Evolutionary conservation across 1,140 invertebrate genomes (phyloP).

Genomic region (Zophobas morio): DNA sequence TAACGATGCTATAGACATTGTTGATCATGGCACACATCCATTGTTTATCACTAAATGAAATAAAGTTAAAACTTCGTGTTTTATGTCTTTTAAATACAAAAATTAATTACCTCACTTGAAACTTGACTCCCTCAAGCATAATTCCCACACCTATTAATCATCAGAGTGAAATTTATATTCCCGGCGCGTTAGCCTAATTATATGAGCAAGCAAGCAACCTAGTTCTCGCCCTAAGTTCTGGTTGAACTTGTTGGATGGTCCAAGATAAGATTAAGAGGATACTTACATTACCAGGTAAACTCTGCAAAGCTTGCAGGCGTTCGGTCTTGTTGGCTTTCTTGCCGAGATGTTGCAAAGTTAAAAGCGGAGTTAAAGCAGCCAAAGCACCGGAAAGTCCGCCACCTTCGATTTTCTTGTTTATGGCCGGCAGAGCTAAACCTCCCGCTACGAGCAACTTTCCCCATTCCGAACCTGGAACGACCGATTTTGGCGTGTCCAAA

Average conservation of each 20-base stretch:
- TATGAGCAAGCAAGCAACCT: background rate
- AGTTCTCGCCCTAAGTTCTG: background rate
- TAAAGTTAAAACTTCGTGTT: background rate
- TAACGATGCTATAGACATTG: too few relatives aligned
- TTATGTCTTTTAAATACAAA: background rate
- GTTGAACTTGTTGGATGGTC: background rate
- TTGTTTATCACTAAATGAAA: too few relatives aligned
- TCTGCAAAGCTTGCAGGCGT: slow-evolving; percentile 68
- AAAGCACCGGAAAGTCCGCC: slow-evolving; percentile 64
- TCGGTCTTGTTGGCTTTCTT: slow-evolving; percentile 67
- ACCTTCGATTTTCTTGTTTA: slow-evolving; percentile 59
- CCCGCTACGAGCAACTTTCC: slow-evolving; percentile 74
- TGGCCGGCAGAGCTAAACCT: slow-evolving; percentile 72
- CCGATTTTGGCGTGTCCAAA: slow-evolving; percentile 73
- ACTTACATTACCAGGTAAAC: slow-evolving; percentile 70
- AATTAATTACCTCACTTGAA: slow-evolving; percentile 6
- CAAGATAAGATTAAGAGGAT: slow-evolving; percentile 18
- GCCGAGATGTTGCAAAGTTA: slow-evolving; percentile 70
- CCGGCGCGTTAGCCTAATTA: slow-evolving; percentile 6
- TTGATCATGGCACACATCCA: too few relatives aligned
- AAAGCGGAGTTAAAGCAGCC: slow-evolving; percentile 65
- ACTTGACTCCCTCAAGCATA: slow-evolving; percentile 3
- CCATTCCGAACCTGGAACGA: slow-evolving; percentile 75
- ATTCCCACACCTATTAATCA: slow-evolving; percentile 12
- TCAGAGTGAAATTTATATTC: slow-evolving; percentile 12